Evolutionary conservation across 2,888 invertebrate species (phyloP).

Genomic region (Lamproptera curius): DNA sequence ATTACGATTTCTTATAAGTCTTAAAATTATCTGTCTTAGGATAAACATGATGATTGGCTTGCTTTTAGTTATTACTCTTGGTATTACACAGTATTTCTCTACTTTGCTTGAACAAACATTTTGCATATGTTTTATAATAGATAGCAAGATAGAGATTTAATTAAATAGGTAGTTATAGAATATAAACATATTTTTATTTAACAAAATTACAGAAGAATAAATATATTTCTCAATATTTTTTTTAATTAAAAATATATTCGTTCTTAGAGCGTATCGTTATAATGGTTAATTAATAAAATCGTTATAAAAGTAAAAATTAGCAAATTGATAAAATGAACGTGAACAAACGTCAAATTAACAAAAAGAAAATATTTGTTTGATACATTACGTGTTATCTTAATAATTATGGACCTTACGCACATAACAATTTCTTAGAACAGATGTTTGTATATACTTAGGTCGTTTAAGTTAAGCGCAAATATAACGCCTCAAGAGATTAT

Average conservation of each 20-base stretch:
- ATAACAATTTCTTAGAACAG: conserved; percentile 16
- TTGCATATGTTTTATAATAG: no score
- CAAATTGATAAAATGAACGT: neutral
- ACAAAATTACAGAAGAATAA: neutral
- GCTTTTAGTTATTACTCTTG: no score
- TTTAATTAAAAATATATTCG: neutral
- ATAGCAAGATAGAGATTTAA: no score
- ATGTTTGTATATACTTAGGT: conserved; percentile 10
- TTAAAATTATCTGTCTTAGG: no score
- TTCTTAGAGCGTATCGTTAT: neutral
- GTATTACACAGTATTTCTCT: no score
- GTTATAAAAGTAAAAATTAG: no score
- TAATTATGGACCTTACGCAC: conserved; percentile 11
- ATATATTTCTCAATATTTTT: neutral
- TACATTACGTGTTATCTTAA: conserved; percentile 7
- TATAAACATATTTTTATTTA: neutral
- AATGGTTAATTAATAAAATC: neutral
- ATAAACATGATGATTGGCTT: no score
- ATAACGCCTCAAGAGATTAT: conserved; percentile 1
- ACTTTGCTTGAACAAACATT: no score
- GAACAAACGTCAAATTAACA: neutral
- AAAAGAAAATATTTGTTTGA: conserved; percentile 1
- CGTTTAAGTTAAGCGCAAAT: conserved; percentile 2
- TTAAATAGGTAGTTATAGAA: neutral
- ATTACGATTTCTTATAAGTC: no score